Base-by-base conservation (phyloP, 2,113 vertebrate genomes). In the Psittacara wagleri region DNA sequence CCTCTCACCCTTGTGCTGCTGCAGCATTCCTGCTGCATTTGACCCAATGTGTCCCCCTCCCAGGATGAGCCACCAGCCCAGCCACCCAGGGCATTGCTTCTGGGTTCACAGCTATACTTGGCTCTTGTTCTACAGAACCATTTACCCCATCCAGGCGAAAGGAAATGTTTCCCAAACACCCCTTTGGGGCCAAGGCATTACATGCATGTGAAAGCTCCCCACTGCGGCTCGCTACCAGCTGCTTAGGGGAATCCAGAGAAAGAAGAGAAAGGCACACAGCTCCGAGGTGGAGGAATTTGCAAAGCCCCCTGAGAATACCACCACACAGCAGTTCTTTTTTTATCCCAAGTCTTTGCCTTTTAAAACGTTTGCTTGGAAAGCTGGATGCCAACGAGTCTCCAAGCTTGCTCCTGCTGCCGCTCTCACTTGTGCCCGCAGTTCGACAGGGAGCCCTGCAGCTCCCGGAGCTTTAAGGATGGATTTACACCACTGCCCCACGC, bases 281-380 rank as follows among this genome's bases (percentile, higher is more conserved):
- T 91, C 64, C 1, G 70, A 79, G 92, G 77, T 73, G 92, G 77
- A 95, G 74, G 96, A 91, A 96, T 97, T 73, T 37, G 75, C 81
- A 83, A 88, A 96, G 89, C 89, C 86, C 85, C 84, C 63, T 46
- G 94, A 94, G 91, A 93, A 94, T 91, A 93, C 67, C 63, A 66
- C 81, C 70, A 8, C 94, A 62, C 73, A 78, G 88, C 88, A 57
- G 83, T 90, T 95, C 83, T 95, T 94, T 97, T 96, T 96, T 95
- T 95, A 95, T 90, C 92, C 35, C 27, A 5, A 68, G 64, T 55
- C 92, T 95, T 13, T 57, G 87, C 92, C 82, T 92, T 94, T 92
- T 95, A 48, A 67, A 96, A 96, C 85, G 55, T 51, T 96, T 86
- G 66, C 74, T 68, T 63, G 77, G 54, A 59, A 91, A 96, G 80